Evolutionary conservation across 2,113 vertebrate species (phyloP).

Genomic region (Halichoerus grypus): DNA sequence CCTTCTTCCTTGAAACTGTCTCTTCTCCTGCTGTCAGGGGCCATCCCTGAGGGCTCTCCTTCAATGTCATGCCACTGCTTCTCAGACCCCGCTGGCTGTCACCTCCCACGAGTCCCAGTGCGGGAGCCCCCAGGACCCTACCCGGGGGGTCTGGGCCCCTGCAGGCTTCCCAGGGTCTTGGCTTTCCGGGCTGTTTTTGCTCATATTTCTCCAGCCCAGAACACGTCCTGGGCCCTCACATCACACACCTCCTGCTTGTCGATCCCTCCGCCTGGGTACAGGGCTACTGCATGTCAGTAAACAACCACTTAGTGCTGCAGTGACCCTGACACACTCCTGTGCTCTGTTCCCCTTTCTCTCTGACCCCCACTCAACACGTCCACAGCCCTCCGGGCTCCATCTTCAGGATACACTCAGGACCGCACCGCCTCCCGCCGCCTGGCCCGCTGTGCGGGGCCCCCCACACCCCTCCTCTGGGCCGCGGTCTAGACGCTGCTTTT

Average conservation of each 20-base stretch:
- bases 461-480: not conserved
- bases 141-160: not conserved
- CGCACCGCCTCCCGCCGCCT: too few species aligned
- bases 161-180: not conserved
- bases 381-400: not conserved
- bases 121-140: not conserved
- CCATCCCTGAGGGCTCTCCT: not conserved
- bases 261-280: too few species aligned
- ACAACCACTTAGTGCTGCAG: fast-evolving
- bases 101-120: not conserved
- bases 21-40: not conserved
- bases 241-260: not conserved
- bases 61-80: not conserved
- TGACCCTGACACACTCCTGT: not conserved
- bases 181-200: not conserved
- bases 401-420: too few species aligned
- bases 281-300: not conserved
- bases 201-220: not conserved
- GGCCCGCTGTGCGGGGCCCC: not conserved
- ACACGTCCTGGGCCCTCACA: too few species aligned
- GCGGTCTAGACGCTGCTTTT: not conserved
- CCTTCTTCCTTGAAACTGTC: not conserved
- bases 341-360: too few species aligned
- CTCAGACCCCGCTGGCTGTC: not conserved
- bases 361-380: not conserved